Evolutionary conservation across 2,888 invertebrate species (phyloP).

Genomic region (Papilio elwesi): DNA sequence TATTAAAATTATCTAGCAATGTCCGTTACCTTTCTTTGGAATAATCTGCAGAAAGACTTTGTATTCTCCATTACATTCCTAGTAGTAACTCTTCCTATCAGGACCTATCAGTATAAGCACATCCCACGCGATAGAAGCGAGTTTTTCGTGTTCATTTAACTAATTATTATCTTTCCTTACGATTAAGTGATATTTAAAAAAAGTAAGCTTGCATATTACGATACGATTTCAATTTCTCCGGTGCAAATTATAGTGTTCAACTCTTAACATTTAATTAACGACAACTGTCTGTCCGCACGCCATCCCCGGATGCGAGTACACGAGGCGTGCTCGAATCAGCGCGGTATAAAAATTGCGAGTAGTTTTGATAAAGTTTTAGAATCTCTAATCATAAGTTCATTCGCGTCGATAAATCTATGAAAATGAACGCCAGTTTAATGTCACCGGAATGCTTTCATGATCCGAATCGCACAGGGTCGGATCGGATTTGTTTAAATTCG

Average conservation of each 20-base stretch:
- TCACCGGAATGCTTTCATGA: conserved; percentile 81
- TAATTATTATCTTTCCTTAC: no score
- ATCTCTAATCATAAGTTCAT: conserved; percentile 66
- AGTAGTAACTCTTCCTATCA: no score
- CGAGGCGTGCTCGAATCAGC: neutral
- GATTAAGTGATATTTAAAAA: neutral
- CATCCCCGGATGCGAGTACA: conserved; percentile 7
- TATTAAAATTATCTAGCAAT: no score
- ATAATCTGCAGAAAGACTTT: no score
- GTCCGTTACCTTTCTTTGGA: no score
- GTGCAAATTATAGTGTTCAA: conserved; percentile 19
- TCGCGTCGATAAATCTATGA: conserved; percentile 83
- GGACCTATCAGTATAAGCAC: no score
- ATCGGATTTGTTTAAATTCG: conserved; percentile 45
- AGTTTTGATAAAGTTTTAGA: conserved; percentile 61
- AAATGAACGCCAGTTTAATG: conserved; percentile 78
- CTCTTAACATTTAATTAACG: conserved; percentile 24
- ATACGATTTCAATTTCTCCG: conserved; percentile 6
- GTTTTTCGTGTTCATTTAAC: no score
- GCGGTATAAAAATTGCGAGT: neutral
- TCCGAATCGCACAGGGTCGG: conserved; percentile 65
- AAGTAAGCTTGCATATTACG: neutral
- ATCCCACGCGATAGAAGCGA: no score
- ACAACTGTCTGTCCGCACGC: conserved; percentile 9
- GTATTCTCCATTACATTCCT: no score